Percentiles rank a stretch among this genome's conserved stretches.
These are phyloP conservation scores for Podilymbus podiceps DNA, from an alignment of 2,113 vertebrate species.

Conservation along the genomic window DNA sequence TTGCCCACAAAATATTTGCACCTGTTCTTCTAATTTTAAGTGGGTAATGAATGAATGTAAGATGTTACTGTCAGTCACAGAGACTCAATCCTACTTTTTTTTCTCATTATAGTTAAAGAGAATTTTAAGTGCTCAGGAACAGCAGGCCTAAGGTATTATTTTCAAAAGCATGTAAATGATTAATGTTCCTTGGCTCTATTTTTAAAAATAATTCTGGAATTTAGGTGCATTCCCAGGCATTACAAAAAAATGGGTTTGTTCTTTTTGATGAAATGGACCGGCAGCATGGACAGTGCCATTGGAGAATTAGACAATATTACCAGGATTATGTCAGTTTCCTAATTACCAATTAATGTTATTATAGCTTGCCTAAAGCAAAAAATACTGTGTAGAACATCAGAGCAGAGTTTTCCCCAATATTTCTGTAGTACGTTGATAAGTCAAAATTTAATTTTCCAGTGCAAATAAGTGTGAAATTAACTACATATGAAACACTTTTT, in stretches of 20 bases:
- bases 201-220: neutral
- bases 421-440: conserved; percentile 67
- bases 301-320: neutral
- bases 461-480: conserved; percentile 73
- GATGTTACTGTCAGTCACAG: neutral
- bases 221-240: neutral
- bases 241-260: neutral
- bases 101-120: neutral
- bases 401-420: conserved; percentile 37
- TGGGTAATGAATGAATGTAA: neutral
- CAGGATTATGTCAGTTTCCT: conserved; percentile 26
- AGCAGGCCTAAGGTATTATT: neutral
- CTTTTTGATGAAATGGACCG: neutral
- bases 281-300: neutral
- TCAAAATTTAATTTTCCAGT: conserved; percentile 70
- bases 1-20: neutral
- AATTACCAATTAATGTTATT: conserved; percentile 61
- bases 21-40: neutral
- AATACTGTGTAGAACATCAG: conserved; percentile 17
- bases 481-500: conserved; percentile 60
- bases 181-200: neutral
- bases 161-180: neutral
- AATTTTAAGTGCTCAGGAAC: neutral
- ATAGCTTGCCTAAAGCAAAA: conserved; percentile 45
- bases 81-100: neutral